Percentiles rank a stretch among this genome's conserved stretches.
Conservation (phyloP, 2,797 vertebrate genomes). For the Cossypha heuglini region DNA sequence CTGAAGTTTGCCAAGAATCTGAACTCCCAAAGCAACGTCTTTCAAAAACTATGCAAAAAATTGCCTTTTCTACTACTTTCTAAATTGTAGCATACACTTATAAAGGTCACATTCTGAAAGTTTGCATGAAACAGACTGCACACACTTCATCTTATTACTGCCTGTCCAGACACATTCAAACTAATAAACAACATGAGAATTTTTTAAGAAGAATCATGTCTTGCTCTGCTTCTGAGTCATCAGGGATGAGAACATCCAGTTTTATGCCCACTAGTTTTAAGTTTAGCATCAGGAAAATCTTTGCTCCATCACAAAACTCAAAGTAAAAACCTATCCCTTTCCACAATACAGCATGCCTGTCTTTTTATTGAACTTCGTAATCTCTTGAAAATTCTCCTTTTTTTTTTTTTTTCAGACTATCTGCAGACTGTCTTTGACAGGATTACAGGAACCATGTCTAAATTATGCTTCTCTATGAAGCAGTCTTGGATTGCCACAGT, state of each 20-base stretch:
- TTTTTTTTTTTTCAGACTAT: neutral
- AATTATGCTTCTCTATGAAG: slow-evolving; percentile 43
- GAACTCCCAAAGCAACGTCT: neutral
- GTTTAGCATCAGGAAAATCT: slow-evolving; percentile 9
- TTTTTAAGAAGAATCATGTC: neutral
- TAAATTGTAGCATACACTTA: neutral
- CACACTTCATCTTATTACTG: neutral
- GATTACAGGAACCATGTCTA: slow-evolving; percentile 13
- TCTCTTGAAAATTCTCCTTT: neutral
- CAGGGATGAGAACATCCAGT: neutral
- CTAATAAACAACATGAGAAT: neutral
- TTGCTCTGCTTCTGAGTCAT: slow-evolving; percentile 24
- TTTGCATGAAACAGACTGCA: neutral
- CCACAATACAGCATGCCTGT: neutral
- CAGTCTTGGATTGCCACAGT: neutral
- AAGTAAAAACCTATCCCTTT: neutral
- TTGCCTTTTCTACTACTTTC: neutral
- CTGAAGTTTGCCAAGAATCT: neutral
- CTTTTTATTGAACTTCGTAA: neutral
- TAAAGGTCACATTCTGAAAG: neutral
- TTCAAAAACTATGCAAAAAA: neutral
- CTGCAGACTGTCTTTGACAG: neutral
- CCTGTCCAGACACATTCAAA: neutral
- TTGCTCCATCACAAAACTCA: neutral
- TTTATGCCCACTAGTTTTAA: slow-evolving; percentile 11